These are phyloP conservation scores for Ivindomyrus marchei DNA, from an alignment of 2,113 vertebrate genomes.

Conservation along the genomic window DNA sequence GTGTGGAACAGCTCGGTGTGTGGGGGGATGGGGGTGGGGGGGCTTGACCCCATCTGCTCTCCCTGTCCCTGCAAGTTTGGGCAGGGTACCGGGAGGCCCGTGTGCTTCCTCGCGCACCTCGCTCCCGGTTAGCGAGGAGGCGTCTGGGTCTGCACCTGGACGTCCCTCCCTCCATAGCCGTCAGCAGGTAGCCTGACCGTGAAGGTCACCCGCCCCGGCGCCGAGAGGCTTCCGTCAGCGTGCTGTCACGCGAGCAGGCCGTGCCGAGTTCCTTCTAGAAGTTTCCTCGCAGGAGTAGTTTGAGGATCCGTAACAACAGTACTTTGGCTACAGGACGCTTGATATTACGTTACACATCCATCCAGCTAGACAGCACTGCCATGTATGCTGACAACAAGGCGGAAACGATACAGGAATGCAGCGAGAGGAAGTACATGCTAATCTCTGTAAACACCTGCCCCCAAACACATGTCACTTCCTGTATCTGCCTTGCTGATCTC, in stretches of 20 bases:
- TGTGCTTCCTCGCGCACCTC: conserved; percentile 5
- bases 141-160: conserved; percentile 39
- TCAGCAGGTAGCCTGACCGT: conserved; percentile 66
- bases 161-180: conserved; percentile 40
- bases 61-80: not conserved
- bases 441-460: not conserved
- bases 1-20: not conserved
- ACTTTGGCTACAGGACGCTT: not conserved
- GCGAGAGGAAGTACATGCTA: not conserved
- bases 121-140: conserved; percentile 22
- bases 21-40: not conserved
- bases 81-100: not conserved
- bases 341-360: not conserved
- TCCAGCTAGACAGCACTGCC: not conserved
- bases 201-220: conserved; percentile 62
- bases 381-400: not conserved
- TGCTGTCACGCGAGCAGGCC: conserved; percentile 53
- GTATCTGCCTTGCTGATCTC: not conserved
- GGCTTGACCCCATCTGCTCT: not conserved
- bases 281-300: conserved; percentile 29
- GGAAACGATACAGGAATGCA: not conserved
- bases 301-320: not conserved
- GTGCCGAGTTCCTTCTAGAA: conserved; percentile 56
- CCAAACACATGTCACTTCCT: not conserved
- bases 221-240: conserved; percentile 65